Evolutionary conservation across 2,797 vertebrate genomes (phyloP), one percentile per base, ranked within the genome.

Genomic region (Setipinna tenuifilis): DNA sequence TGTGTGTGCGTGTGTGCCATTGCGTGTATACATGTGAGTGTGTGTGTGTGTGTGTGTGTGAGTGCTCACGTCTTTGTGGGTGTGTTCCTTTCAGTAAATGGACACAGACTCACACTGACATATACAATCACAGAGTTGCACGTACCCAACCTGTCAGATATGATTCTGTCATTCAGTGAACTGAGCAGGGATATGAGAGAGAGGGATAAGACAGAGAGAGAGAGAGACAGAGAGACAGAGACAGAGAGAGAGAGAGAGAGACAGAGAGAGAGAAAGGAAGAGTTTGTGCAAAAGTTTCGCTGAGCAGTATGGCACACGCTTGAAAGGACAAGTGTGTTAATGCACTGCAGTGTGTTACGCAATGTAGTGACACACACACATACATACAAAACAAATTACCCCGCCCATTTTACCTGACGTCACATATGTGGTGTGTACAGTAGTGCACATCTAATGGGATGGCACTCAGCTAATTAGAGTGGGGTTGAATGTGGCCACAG

Each of bases 301-400:
- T 87, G 83, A 87, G 92, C 88, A 81, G 88, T 88, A 87, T 88
- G 88, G 85, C 87, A 85, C 89, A 93, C 88, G 93, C 93, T 91
- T 91, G 50, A 91, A 50, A 10, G 87, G 89, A 89, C 91, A 94
- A 91, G 88, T 92, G 93, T 93, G 94, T 91, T 92, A 92, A 93
- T 86, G 88, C 46, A 75, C 88, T 93, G 93, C 93, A 90, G 92
- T 46, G 58, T 89, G 88, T 94, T 93, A 95, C 86, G 87, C 93
- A 94, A 95, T 86, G 5, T 2, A 59, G 19, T 2, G n/a, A n/a
- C 35, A 78, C 71, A 44, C 71, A 71, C 35, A 10, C 19, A 6
- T 17, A 78, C 41, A 54, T 31, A 78, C 35, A 35, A 14, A 78
- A 78, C 31, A 78, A 44, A 78, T 41, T 19, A 6, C 35, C 35